phyloP scores from a whole-genome alignment of 2,113 vertebrate genomes.

The Ailurus styani region DNA sequence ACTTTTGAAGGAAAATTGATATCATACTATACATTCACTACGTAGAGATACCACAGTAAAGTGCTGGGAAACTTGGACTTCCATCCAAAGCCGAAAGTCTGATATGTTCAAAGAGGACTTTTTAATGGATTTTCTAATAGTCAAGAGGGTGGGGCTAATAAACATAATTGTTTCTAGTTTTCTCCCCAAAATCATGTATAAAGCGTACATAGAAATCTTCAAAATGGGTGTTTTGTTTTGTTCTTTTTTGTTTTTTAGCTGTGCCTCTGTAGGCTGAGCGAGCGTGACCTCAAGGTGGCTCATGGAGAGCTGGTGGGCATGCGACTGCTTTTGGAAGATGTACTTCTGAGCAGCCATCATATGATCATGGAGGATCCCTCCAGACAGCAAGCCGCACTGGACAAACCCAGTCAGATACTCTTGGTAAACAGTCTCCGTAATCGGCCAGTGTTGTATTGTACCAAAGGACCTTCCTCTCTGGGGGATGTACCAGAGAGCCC shows the following conservation, averaged over 20 bases:
- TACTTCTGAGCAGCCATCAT: conserved; percentile 69
- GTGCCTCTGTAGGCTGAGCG: conserved; percentile 80
- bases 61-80: neutral
- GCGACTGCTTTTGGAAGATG: conserved; percentile 80
- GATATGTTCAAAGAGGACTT: neutral
- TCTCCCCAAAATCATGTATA: neutral
- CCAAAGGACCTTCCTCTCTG: neutral
- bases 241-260: conserved; percentile 67
- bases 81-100: neutral
- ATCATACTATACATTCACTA: neutral
- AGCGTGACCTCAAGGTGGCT: conserved; percentile 72
- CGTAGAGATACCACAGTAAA: neutral
- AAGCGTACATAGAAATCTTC: neutral
- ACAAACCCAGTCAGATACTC: conserved; percentile 60
- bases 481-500: neutral
- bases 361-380: neutral
- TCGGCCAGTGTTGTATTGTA: neutral
- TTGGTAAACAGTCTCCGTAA: neutral
- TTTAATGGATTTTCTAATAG: neutral
- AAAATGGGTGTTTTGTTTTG: neutral
- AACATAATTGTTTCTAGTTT: neutral
- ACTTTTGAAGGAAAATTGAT: neutral
- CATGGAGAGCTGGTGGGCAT: conserved; percentile 78
- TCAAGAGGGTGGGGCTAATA: neutral
- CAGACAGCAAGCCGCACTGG: neutral